These are phyloP conservation scores for Heliothis subflexa DNA, from an alignment of 1,140 invertebrate genomes.

Conservation along the genomic window DNA sequence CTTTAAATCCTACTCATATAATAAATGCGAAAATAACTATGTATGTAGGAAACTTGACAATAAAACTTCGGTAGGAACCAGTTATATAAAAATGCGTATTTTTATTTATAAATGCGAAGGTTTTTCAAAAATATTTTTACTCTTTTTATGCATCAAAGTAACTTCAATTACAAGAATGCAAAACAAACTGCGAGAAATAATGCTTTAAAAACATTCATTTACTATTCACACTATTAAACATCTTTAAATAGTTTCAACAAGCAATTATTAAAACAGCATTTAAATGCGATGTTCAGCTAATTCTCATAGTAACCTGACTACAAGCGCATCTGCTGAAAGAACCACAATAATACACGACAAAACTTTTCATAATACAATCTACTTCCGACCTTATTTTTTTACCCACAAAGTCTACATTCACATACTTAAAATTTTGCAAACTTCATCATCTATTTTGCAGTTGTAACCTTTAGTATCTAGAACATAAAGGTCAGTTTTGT, in stretches of 20 bases:
- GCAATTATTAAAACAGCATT: not conserved
- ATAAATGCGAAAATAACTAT: no score
- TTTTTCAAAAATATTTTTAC: no score
- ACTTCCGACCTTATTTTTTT: not conserved
- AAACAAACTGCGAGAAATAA: no score
- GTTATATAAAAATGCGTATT: no score
- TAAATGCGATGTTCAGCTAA: not conserved
- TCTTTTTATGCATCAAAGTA: no score
- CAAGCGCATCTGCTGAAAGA: not conserved
- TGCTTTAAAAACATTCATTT: no score
- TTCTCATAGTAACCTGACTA: not conserved
- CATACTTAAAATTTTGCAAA: not conserved
- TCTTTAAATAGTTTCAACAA: not conserved
- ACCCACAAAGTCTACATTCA: not conserved
- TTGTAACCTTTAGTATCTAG: not conserved
- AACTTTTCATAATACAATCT: not conserved
- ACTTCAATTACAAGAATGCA: no score
- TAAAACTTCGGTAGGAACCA: no score
- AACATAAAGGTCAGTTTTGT: not conserved
- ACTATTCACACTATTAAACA: no score
- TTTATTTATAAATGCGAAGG: no score
- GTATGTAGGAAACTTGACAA: no score
- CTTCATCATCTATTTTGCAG: not conserved
- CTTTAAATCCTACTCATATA: no score
- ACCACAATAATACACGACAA: slow-evolving; percentile 6